Evolutionary conservation across 2,113 vertebrate genomes (phyloP), one percentile per base, ranked within the genome.

Genomic region (Grus americana): DNA sequence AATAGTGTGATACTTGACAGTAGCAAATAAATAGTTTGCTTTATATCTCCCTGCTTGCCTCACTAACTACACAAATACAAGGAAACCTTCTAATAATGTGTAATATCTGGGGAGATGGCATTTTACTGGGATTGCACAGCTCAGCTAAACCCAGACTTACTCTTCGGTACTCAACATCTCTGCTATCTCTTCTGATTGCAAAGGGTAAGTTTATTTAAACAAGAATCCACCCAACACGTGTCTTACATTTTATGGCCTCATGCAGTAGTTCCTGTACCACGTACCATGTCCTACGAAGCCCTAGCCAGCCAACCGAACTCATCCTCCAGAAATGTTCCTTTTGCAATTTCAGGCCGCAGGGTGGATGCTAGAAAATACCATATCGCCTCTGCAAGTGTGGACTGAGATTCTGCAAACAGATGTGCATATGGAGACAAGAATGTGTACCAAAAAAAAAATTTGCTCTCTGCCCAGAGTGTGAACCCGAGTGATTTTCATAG

Each of bases 1-100:
- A 81, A 86, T 87, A 49, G 27, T 72, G 32, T 22, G 34, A 57
- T 72, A 79, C 44, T 68, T 92, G 52, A 92, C 49, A 82, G 68
- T 79, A 90, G 67, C 80, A 92, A 86, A 91, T 72, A 94, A 89
- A 85, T 71, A 86, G 68, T 88, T 95, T 93, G 66, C 71, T 95
- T 93, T 95, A 52, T 80, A 55, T 80, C 20, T 83, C 79, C 75
- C 79, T 90, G 50, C 18, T 84, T 96, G 67, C 59, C 38, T 92
- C 67, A 93, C 79, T 93, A 96, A 80, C 82, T 75, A 76, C 46
- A 86, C 42, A 92, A 92, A 86, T 74, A 90, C 40, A 63, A 66
- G 18, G 52, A 92, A 95, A 88, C 23, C 15, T 73, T 82, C 75
- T 86, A 92, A 91, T 46, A 94, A 88, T 38, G n/a, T 78, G 47